A percentile compares a stretch with the other conserved stretches of the same genome.
phyloP scores from a whole-genome alignment of 2,113 vertebrate genomes.

The Apteryx mantelli region DNA sequence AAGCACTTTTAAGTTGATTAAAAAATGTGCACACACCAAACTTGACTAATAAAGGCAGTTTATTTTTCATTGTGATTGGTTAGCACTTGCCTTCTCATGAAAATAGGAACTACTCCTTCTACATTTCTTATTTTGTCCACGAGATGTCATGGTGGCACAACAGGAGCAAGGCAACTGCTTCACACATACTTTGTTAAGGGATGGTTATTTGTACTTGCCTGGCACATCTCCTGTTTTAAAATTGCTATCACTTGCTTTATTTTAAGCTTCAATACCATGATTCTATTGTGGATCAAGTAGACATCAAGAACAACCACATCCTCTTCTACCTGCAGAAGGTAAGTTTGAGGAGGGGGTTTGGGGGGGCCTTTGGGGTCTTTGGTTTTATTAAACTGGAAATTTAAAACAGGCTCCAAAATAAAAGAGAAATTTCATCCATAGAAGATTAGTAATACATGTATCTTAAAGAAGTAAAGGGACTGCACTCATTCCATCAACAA shows the following conservation, averaged over 20 bases:
- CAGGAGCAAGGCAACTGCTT: fast-evolving
- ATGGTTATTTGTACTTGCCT: neutral
- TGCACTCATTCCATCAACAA: neutral
- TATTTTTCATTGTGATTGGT: fast-evolving
- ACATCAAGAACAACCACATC: conserved; percentile 60
- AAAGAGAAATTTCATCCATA: neutral
- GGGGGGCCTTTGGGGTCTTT: neutral
- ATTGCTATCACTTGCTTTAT: neutral
- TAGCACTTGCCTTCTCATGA: fast-evolving
- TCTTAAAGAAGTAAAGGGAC: neutral
- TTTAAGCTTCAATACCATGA: conserved; percentile 50
- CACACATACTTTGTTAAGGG: fast-evolving
- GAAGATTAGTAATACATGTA: neutral
- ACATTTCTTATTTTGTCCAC: neutral
- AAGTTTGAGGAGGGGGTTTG: neutral
- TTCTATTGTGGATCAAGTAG: conserved; percentile 39
- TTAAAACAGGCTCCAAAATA: neutral
- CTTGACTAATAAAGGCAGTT: neutral
- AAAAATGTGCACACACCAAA: neutral
- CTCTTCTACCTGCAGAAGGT: conserved; percentile 69
- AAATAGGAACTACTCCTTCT: neutral
- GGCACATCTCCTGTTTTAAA: neutral
- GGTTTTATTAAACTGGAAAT: neutral
- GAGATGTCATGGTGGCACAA: neutral
- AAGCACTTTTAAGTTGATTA: neutral